These are phyloP conservation scores for Timandra comae DNA, from an alignment of 2,888 invertebrate species.

Conservation along the genomic window DNA sequence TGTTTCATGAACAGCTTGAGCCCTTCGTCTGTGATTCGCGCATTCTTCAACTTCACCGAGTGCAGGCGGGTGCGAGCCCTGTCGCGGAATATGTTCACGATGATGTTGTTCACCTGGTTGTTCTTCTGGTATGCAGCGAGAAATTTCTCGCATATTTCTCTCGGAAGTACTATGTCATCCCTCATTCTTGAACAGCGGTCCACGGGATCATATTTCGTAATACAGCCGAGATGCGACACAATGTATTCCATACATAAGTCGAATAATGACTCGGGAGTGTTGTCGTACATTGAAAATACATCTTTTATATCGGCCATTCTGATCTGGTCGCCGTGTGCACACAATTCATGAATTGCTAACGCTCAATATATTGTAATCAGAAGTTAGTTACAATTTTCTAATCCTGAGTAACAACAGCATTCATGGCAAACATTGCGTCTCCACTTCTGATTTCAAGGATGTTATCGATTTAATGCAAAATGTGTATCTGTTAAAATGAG, in stretches of 20 bases:
- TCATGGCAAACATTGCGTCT: too few relatives aligned
- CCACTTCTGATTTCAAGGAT: too few relatives aligned
- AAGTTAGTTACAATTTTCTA: background rate
- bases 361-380: background rate
- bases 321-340: slow-evolving; percentile 3
- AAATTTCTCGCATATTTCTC: slow-evolving; percentile 83
- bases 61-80: slow-evolving; percentile 81
- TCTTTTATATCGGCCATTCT: slow-evolving; percentile 11
- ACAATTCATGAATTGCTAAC: slow-evolving; percentile 6
- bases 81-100: slow-evolving; percentile 84
- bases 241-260: slow-evolving; percentile 80
- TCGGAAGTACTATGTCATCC: slow-evolving; percentile 80
- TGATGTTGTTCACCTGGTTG: slow-evolving; percentile 79
- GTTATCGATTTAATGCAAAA: too few relatives aligned
- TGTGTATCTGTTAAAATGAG: too few relatives aligned
- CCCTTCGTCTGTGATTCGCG: slow-evolving; percentile 83
- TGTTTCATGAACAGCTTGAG: slow-evolving; percentile 84
- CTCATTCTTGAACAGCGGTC: slow-evolving; percentile 69
- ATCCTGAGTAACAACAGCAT: too few relatives aligned
- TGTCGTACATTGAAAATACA: slow-evolving; percentile 44
- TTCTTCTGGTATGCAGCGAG: slow-evolving; percentile 75
- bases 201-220: slow-evolving; percentile 68
- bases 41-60: slow-evolving; percentile 82
- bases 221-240: slow-evolving; percentile 78
- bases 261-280: slow-evolving; percentile 77